Base-by-base conservation (phyloP, 2,797 vertebrate species). In the Monodelphis domestica region DNA sequence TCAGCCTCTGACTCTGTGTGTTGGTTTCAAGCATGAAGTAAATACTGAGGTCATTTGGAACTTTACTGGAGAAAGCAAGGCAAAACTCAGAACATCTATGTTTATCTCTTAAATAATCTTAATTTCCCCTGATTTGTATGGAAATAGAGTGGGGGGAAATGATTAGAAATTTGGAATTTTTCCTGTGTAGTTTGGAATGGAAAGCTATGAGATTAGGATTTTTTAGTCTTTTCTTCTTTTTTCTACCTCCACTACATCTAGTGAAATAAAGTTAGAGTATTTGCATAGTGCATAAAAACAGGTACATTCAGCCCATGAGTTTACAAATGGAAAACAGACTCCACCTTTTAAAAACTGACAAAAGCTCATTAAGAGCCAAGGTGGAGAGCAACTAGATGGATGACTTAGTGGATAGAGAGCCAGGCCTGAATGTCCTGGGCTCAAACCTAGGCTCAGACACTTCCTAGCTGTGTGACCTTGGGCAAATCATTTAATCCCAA, bases 11-110 rank as follows among this genome's bases (percentile, higher is more conserved):
- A 78, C 9, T 45, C 70, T 4, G 45, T 26, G 78, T 38, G 11
- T 78, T 45, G 70, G 17, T 9, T 78, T 45, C 38, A 78, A 78
- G 38, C 70, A 24, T 45, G 21, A 70, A 70, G 11, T 45, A 38
- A 92, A 95, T 90, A 94, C 50, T 96, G 95, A 87, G 12, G 50
- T 11, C 2, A 33, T 17, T 45, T 54, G 53, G 89, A 90, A 89
- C 21, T 90, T 50, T 90, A 87, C 38, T 94, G 54, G 70, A 78
- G 70, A 78, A 78, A 78, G 89, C 6, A 90, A n/a, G 54, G 30
- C 30, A 91, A 53, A 93, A 91, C 57, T 88, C 54, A 91, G 14
- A 93, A 54, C 11, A 53, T 78, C n/a, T 12, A 28, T 26, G 28
- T 63, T 88, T 26, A 53, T 57, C 21, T 45, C 24, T 92, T 51